phyloP scores from a whole-genome alignment of 2,888 invertebrate genomes.

The Diaprepes abbreviatus region DNA sequence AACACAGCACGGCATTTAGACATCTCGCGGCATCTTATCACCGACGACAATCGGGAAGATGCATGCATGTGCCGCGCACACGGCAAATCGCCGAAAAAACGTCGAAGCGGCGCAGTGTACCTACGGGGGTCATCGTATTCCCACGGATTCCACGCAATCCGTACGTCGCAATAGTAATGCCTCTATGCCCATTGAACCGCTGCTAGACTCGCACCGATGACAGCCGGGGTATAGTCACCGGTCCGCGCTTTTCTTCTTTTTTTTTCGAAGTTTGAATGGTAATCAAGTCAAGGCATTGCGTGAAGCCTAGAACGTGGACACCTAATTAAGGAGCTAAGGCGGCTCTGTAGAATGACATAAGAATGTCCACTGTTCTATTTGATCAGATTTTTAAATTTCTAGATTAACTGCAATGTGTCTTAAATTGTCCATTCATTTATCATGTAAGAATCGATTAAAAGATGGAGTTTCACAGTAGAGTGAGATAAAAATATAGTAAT shows the following conservation, averaged over 20 bases:
- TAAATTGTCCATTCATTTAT: slow-evolving; percentile 17
- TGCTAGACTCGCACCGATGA: slow-evolving; percentile 27
- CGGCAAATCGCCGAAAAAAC: slow-evolving; percentile 20
- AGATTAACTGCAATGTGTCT: slow-evolving; percentile 10
- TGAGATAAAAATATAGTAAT: too few relatives aligned
- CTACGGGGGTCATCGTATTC: slow-evolving; percentile 47
- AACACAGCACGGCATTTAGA: background rate
- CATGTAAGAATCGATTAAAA: too few relatives aligned
- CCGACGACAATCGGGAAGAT: slow-evolving; percentile 15
- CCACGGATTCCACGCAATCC: slow-evolving; percentile 45
- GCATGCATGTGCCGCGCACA: slow-evolving; percentile 22
- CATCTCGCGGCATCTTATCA: slow-evolving; percentile 20
- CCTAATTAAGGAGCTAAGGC: slow-evolving; percentile 44
- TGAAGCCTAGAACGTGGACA: slow-evolving; percentile 35
- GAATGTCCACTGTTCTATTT: slow-evolving; percentile 38
- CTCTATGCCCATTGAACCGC: slow-evolving; percentile 47
- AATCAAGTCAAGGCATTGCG: slow-evolving; percentile 36
- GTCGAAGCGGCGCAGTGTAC: background rate
- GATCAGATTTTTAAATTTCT: background rate
- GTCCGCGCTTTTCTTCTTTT: slow-evolving; percentile 30
- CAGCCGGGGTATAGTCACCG: slow-evolving; percentile 21
- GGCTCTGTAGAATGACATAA: slow-evolving; percentile 40
- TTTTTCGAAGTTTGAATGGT: slow-evolving; percentile 28
- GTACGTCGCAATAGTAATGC: slow-evolving; percentile 40
- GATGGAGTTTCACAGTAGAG: too few relatives aligned